Base-by-base conservation (phyloP, 2,113 vertebrate species). In the Pogona vitticeps region DNA sequence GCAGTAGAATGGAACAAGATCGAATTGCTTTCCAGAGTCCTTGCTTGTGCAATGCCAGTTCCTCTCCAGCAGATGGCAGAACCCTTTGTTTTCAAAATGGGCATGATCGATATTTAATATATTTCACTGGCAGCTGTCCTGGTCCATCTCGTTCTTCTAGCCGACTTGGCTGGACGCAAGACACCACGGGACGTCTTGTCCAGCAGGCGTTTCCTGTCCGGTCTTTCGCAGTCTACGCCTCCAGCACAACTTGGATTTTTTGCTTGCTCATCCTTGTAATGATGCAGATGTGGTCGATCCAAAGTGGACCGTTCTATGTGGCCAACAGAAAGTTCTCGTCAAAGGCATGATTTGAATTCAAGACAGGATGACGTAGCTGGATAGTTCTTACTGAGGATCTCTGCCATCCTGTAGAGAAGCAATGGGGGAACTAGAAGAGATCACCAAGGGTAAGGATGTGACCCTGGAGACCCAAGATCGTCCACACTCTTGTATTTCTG, bases 41-140 rank as follows among this genome's bases (percentile, higher is more conserved):
- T 9, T 28, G 33, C 68, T 86, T 73, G 4, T 90, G 91, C 89
- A 92, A 63, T 72, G 26, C 65, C 85, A 63, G 88, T 82, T 72
- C 78, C 31, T 81, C 75, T 90, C 95, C 95, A 20, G 95, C 84
- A 96, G 96, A 83, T 96, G 96, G 96, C 93, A 86, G 76, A 80
- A 85, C 67, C 79, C 80, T 76, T 86, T 85, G 10, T 85, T 91
- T 89, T 33, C 23, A 40, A 80, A 61, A 79, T 18, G n/a, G 73
- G n/a, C 58, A 63, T 38, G 20, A 76, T 33, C 28, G 20, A 23
- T 38, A 13, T 58, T 36, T 28, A 26, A 26, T 26, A 58, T 72
- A 26, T 28, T 2, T 58, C 13, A 15, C 18, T 20, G n/a, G 33
- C 8, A 13, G 13, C 20, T 46, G 5, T 81, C n/a, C 77, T 61